Evolutionary conservation across 2,113 vertebrate genomes (phyloP), one percentile per base, ranked within the genome.

Genomic region (Isichthys henryi): DNA sequence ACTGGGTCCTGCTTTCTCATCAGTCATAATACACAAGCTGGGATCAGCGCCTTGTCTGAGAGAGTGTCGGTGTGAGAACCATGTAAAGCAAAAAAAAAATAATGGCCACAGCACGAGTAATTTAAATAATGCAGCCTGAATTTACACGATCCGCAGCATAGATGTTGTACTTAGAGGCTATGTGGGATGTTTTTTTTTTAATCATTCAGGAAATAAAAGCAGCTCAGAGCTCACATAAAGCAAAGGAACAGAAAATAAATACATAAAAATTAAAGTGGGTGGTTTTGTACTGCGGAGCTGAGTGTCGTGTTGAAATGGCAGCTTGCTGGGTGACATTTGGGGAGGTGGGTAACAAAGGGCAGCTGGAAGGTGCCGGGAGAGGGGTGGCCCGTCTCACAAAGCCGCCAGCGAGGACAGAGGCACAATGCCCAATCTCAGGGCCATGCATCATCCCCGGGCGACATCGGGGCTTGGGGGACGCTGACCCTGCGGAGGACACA

Each of bases 371-470:
- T 93, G 62, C 90, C 80, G 92, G 56, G 0, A 92, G 92, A 89
- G 66, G 95, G 95, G 95, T 93, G 86, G 91, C 90, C 92, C 77
- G 89, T 91, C 93, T 93, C 91, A 88, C 93, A 90, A 92, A n/a
- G 88, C 91, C 89, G 88, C 89, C 91, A 91, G 92, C 87, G 90
- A 86, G 91, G 92, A 70, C 70, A 87, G 87, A 66, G 91, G 92
- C 90, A 45, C 10, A 89, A 93, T 91, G 92, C 93, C 77, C 92
- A 90, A 95, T 94, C 93, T 93, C 90, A 95, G 93, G 93, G 91
- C 95, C 94, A 96, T 97, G 94, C 96, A 93, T 95, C 95, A 94
- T 94, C 94, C 93, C 92, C 92, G 95, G 93, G 91, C 53, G 94
- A 95, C 62, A 91, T 58, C 74, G 21, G 88, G 48, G 70, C 91